phyloP scores from a whole-genome alignment of 2,113 vertebrate species.

The Brachirus orientalis region DNA sequence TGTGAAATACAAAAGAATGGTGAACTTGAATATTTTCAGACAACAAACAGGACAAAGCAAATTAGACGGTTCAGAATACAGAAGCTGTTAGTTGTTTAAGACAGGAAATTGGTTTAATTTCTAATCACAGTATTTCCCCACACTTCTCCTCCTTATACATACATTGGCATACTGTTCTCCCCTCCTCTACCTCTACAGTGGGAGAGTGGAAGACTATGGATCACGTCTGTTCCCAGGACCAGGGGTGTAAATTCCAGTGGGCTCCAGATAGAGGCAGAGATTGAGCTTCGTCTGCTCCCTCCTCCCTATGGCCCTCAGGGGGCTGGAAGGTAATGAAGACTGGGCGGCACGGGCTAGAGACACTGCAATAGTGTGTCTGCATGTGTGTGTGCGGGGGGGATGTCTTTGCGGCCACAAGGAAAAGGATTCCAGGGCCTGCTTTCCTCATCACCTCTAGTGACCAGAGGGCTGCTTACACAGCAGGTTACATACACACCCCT shows the following conservation, averaged over 20 bases:
- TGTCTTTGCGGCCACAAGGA: conserved; percentile 85
- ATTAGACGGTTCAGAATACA: no score
- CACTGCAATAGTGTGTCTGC: not conserved
- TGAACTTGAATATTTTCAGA: not conserved
- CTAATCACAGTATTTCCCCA: conserved; percentile 58
- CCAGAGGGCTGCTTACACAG: conserved; percentile 88
- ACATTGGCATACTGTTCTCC: conserved; percentile 14
- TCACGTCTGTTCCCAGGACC: conserved; percentile 88
- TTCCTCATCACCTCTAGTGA: conserved; percentile 95
- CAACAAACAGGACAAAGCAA: no score
- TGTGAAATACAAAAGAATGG: not conserved
- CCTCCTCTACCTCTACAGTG: conserved; percentile 65
- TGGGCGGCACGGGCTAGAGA: conserved; percentile 84
- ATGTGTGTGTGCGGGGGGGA: conserved; percentile 43
- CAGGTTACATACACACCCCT: conserved; percentile 21
- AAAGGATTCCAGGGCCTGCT: conserved; percentile 90
- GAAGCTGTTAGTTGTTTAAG: no score
- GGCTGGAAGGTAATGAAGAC: conserved; percentile 93
- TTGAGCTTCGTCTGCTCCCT: conserved; percentile 81
- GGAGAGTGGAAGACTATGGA: conserved; percentile 72
- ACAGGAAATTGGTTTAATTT: conserved; percentile 61
- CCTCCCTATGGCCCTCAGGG: conserved; percentile 84
- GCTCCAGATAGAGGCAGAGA: conserved; percentile 86
- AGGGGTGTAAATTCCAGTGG: conserved; percentile 91
- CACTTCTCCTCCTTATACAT: conserved; percentile 42